Base-by-base conservation (phyloP, 2,888 invertebrate genomes). In the Marasmarcha lunaedactyla region DNA sequence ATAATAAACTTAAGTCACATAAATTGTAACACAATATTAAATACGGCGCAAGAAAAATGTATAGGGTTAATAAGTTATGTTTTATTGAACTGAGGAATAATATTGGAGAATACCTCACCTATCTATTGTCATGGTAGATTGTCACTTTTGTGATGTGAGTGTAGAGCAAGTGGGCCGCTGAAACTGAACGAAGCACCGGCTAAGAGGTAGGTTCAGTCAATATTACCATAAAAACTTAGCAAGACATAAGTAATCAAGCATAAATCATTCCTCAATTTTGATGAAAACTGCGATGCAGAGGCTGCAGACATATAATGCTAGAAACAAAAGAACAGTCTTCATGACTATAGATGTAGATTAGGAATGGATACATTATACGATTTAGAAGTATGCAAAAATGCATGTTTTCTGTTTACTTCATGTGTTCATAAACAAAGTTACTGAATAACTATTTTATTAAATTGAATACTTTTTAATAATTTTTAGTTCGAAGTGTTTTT, bases 391-490 rank as follows among this genome's bases (percentile, higher is more conserved):
- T 68, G 71, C 69, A 63, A 63, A 62, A 55, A 55, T 71, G 83
- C 83, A 83, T 83, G 83, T 55, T 57, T 52, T 57, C 47, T 48
- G 59, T 64, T 63, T 77, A 83, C 76, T 81, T 83, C 83, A 83
- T 83, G 83, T 83, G 83, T 81, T 81, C 68, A 77, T 83, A 79
- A 83, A 81, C 81, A 83, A 81, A 77, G 77, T 81, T 78, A 73
- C 63, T 71, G 74, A 77, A 77, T 74, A 77, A 83, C 73, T 61
- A 44, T 63, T 63, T 71, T 71, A 70, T 70, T 61, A 56, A 63
- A 7, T 20, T 51, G 53, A 63, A 67, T 63, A 49, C 51, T 50
- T 59, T 67, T 63, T 48, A 62, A 63, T 63, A 62, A 43, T 57
- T 57, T 55, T 57, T 47, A 47, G n/a, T n/a, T n/a, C n/a, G n/a